phyloP scores from a whole-genome alignment of 2,797 vertebrate genomes.

The Lagorchestes hirsutus region DNA sequence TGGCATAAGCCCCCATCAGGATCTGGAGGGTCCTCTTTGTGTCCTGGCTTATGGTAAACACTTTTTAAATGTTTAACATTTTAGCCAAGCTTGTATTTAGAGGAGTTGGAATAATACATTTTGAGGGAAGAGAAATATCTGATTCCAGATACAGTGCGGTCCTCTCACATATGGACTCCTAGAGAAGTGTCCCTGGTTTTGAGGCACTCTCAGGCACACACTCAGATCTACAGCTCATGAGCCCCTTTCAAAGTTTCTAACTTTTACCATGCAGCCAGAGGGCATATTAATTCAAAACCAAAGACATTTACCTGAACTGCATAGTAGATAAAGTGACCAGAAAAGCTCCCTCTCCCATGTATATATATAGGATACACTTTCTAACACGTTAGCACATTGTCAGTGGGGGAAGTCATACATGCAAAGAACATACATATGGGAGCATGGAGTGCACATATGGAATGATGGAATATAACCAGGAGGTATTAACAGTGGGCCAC shows the following conservation, averaged over 20 bases:
- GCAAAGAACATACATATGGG: not conserved
- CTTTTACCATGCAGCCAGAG: not conserved
- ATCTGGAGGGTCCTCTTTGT: not conserved
- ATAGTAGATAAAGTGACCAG: not conserved
- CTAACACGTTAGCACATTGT: not conserved
- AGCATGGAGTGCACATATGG: not conserved
- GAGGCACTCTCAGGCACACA: not conserved
- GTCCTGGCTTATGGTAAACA: not conserved
- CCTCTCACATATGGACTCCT: not conserved
- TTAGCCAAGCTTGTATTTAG: not conserved
- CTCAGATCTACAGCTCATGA: not conserved
- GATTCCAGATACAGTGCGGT: not conserved
- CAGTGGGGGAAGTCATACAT: not conserved
- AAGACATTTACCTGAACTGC: not conserved
- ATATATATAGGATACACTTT: not conserved
- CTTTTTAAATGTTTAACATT: not conserved
- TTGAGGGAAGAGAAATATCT: not conserved
- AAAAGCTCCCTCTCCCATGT: not conserved
- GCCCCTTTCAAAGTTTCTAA: not conserved
- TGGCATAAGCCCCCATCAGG: not conserved
- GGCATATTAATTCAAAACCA: not conserved
- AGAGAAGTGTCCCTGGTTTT: not conserved
- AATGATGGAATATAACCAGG: not conserved
- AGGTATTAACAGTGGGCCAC: not conserved
- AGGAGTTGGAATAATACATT: not conserved